Evolutionary conservation across 2,888 invertebrate genomes (phyloP), one percentile per base, ranked within the genome.

Genomic region (Dolichopus griseipennis): DNA sequence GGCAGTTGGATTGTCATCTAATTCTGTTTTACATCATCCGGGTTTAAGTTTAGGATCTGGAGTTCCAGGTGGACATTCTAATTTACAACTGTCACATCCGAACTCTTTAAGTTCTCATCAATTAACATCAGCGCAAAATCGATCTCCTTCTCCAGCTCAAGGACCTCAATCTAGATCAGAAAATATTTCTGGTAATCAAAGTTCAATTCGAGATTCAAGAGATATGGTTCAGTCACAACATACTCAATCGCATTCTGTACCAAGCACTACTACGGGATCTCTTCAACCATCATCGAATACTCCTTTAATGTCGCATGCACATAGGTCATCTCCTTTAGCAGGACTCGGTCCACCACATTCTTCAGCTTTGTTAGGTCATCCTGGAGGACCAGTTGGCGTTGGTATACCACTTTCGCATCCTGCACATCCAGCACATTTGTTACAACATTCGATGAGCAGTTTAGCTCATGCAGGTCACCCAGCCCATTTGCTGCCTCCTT

Each of bases 101-200:
- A 15, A 6, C 6, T 52, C 52, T 18, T 18, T 27, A 15, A 43
- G 18, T 66, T 67, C 37, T 64, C 66, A 68, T 66, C 68, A 73
- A 71, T 33, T 52, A 5, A 9, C 68, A n/a, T 68, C 68, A 20
- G 64, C 8, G 1, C 64, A 64, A 33, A 64, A 64, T 64, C 76
- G 81, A 22, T 78, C 80, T 3, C 81, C 80, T 6, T 80, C 80
- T 8, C 81, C 80, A 20, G 81, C 81, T 15, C 76, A 78, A 21
- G 79, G 76, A 65, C 75, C 21, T 10, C 21, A 20, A 9, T 22
- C 21, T 10, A 18, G 76, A 74, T 72, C 74, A 75, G 63, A 79
- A 77, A 68, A 70, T 74, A 65, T 74, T 74, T 71, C 68, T 1
- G 18, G 3, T 1, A 64, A 64, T 64, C 64, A 64, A 37, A 20